Percentiles rank a stretch among this genome's conserved stretches.
These are phyloP conservation scores for Mormyrops attenuatus DNA, from an alignment of 2,797 vertebrate species.

Conservation along the genomic window DNA sequence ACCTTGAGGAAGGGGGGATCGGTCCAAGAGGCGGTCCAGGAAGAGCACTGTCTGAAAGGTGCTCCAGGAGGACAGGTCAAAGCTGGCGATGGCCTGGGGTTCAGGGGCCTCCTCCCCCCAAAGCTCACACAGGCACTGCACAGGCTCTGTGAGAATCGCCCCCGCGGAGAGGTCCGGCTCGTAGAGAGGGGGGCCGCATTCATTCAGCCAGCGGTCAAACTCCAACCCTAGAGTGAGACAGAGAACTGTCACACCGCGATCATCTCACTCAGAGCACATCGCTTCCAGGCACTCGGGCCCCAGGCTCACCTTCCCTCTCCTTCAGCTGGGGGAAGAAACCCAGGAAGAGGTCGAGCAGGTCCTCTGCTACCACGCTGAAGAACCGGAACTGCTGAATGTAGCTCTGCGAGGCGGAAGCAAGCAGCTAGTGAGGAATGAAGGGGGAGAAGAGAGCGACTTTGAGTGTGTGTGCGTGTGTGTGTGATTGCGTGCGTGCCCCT, in stretches of 20 bases:
- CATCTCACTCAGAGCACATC: neutral
- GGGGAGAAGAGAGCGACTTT: neutral
- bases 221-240: constrained; percentile 68
- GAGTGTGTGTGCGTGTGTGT: constrained; percentile 12
- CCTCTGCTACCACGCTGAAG: constrained; percentile 82
- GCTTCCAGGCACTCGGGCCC: neutral
- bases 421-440: neutral
- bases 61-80: constrained; percentile 84
- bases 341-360: constrained; percentile 86
- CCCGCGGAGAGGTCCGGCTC: constrained; percentile 90
- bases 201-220: constrained; percentile 85
- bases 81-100: constrained; percentile 54
- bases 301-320: constrained; percentile 74
- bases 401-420: constrained; percentile 60
- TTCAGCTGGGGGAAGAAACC: constrained; percentile 82
- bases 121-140: constrained; percentile 78
- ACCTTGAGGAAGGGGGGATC: constrained; percentile 77
- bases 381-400: constrained; percentile 91
- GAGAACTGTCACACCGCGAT: neutral
- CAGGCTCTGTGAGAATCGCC: constrained; percentile 71
- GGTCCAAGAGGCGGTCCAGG: constrained; percentile 85
- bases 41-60: constrained; percentile 93
- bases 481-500: constrained; percentile 35
- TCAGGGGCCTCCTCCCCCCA: constrained; percentile 74
- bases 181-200: constrained; percentile 77